Conservation (phyloP, 2,888 invertebrate species). For the Phyllotreta striolata region DNA sequence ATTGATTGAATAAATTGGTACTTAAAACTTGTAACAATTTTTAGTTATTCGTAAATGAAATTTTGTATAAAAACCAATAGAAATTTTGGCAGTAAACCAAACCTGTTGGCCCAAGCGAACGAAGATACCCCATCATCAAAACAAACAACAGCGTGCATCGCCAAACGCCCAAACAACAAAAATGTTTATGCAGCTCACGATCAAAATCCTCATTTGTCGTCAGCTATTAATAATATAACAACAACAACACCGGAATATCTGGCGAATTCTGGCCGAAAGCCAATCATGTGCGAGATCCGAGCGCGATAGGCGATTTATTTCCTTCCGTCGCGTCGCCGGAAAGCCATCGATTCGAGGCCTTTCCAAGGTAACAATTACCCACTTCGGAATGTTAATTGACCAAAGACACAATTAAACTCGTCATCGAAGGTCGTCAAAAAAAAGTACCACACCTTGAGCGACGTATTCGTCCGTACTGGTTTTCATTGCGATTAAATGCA, state of each 20-base stretch:
- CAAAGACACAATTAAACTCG: slow-evolving; percentile 30
- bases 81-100: no score
- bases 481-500: slow-evolving; percentile 1
- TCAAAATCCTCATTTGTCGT: slow-evolving; percentile 17
- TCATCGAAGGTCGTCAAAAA: slow-evolving; percentile 33
- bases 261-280: slow-evolving; percentile 32
- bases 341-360: slow-evolving; percentile 29
- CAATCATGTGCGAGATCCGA: slow-evolving; percentile 33
- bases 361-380: slow-evolving; percentile 36
- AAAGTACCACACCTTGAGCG: slow-evolving; percentile 23
- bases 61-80: no score
- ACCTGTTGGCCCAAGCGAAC: no score
- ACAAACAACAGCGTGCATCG: no score
- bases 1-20: no score
- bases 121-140: no score
- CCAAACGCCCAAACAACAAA: no score
- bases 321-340: slow-evolving; percentile 20
- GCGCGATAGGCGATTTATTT: slow-evolving; percentile 28
- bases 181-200: slow-evolving; percentile 2
- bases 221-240: slow-evolving; percentile 29
- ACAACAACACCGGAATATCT: slow-evolving; percentile 11
- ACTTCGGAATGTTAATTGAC: slow-evolving; percentile 35
- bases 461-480: slow-evolving; percentile 13
- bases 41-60: no score
- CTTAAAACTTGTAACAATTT: no score